phyloP scores from a whole-genome alignment of 1,140 invertebrate genomes.

The Orius insidiosus region DNA sequence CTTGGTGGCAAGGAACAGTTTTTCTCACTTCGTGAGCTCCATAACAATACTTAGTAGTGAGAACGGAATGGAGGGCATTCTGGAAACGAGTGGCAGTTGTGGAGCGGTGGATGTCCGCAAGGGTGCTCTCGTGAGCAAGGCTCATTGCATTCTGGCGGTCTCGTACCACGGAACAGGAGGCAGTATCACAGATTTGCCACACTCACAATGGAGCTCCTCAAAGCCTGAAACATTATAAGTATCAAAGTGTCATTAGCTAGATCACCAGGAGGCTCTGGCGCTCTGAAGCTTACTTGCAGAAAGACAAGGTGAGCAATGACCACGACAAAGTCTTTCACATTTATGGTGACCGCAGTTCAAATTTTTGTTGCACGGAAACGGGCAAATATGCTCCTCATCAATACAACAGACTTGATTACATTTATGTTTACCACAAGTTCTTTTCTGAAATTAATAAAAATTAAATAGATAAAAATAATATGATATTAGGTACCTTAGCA shows the following conservation, averaged over 20 bases:
- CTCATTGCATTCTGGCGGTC: slow-evolving; percentile 55
- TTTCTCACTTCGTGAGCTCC: slow-evolving; percentile 70
- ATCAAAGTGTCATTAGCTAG: no score
- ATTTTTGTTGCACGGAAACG: slow-evolving; percentile 58
- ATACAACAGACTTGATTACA: slow-evolving; percentile 77
- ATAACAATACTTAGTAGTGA: slow-evolving; percentile 74
- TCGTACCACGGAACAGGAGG: slow-evolving; percentile 83
- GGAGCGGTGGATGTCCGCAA: slow-evolving; percentile 65
- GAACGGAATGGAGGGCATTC: slow-evolving; percentile 82
- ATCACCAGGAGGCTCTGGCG: no score
- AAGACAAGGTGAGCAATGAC: slow-evolving; percentile 69
- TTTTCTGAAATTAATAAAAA: slow-evolving; percentile 35
- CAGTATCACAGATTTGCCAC: slow-evolving; percentile 65
- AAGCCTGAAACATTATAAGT: slow-evolving; percentile 46
- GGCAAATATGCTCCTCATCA: slow-evolving; percentile 69
- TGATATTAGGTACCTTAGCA: slow-evolving; percentile 50
- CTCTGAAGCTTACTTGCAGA: slow-evolving; percentile 43
- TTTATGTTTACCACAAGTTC: slow-evolving; percentile 73
- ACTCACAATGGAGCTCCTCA: slow-evolving; percentile 82
- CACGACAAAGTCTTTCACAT: slow-evolving; percentile 70
- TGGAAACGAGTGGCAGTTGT: slow-evolving; percentile 54
- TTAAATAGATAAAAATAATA: not conserved
- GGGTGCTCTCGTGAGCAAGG: slow-evolving; percentile 58
- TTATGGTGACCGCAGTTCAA: slow-evolving; percentile 72
- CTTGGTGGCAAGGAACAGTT: slow-evolving; percentile 76